Evolutionary conservation across 2,797 vertebrate species (phyloP).

Genomic region (Microctenopoma lineatum): DNA sequence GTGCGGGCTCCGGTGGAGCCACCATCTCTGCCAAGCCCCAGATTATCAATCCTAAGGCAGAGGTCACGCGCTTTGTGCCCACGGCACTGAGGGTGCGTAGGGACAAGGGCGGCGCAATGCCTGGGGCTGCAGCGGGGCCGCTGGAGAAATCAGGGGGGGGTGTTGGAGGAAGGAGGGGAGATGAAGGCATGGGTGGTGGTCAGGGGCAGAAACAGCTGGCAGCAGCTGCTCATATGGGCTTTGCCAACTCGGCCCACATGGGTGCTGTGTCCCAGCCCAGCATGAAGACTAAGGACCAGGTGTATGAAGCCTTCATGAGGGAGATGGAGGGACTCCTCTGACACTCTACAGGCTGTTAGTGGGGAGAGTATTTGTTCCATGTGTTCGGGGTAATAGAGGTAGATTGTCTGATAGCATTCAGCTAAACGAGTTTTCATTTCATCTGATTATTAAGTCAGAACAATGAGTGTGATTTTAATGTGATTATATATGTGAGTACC

Average conservation of each 20-base stretch:
- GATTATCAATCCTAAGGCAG: conserved; percentile 97
- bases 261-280: conserved; percentile 84
- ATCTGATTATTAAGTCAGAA: too few relatives aligned
- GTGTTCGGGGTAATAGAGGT: conserved; percentile 37
- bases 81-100: conserved; percentile 92
- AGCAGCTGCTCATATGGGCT: conserved; percentile 77
- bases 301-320: conserved; percentile 99
- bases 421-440: conserved; percentile 12
- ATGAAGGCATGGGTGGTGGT: conserved; percentile 59
- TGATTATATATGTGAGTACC: conserved; percentile 1
- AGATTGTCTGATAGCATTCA: conserved; percentile 22
- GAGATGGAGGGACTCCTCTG: conserved; percentile 98
- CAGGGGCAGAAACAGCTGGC: conserved; percentile 73
- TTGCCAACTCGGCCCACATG: conserved; percentile 61
- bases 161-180: conserved; percentile 60
- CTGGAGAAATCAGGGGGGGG: conserved; percentile 54
- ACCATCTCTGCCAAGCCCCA: conserved; percentile 98
- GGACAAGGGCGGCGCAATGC: conserved; percentile 84
- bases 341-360: conserved; percentile 8
- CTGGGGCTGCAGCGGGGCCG: conserved; percentile 41
- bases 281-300: conserved; percentile 98
- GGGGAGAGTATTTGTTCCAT: conserved; percentile 15
- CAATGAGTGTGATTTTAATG: conserved; percentile 12
- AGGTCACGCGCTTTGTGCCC: conserved; percentile 96
- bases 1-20: conserved; percentile 82